These are phyloP conservation scores for Drosophila eohydei DNA, from an alignment of 2,888 invertebrate species.

Conservation along the genomic window DNA sequence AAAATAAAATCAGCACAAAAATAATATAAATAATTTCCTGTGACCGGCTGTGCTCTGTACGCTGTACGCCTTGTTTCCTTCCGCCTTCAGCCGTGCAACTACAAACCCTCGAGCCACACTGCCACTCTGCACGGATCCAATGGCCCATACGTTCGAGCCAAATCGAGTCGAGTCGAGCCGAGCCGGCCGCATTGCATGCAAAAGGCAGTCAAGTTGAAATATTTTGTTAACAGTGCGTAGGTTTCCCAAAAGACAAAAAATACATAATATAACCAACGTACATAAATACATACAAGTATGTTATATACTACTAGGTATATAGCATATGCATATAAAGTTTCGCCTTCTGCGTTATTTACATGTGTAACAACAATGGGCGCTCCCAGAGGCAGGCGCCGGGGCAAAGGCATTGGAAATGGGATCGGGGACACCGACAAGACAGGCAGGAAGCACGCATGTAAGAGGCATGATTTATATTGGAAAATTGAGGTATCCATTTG, in stretches of 20 bases:
- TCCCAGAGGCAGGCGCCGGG: constrained; percentile 11
- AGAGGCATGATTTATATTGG: constrained; percentile 70
- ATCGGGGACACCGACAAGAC: constrained; percentile 48
- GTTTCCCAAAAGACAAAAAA: constrained; percentile 58
- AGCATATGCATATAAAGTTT: constrained; percentile 22
- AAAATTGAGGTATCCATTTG: constrained; percentile 58
- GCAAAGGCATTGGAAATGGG: constrained; percentile 5
- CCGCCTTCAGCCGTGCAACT: constrained; percentile 58
- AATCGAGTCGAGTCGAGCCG: constrained; percentile 15
- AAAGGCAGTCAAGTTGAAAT: constrained; percentile 59
- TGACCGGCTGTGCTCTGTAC: constrained; percentile 37
- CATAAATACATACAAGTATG: constrained; percentile 2
- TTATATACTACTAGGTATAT: constrained; percentile 15
- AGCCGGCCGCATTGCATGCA: constrained; percentile 45
- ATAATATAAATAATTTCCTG: constrained; percentile 81
- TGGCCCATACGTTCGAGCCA: constrained; percentile 14
- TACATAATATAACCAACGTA: constrained; percentile 10
- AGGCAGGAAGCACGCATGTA: constrained; percentile 66
- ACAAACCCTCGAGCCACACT: constrained; percentile 27
- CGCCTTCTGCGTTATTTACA: constrained; percentile 64
- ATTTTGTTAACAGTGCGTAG: constrained; percentile 60
- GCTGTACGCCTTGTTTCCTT: constrained; percentile 63
- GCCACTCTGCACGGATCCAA: constrained; percentile 13
- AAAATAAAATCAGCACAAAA: constrained; percentile 55
- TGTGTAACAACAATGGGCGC: constrained; percentile 44